Evolutionary conservation across 2,113 vertebrate species (phyloP).

Genomic region (Tenebrosternarchus preto): DNA sequence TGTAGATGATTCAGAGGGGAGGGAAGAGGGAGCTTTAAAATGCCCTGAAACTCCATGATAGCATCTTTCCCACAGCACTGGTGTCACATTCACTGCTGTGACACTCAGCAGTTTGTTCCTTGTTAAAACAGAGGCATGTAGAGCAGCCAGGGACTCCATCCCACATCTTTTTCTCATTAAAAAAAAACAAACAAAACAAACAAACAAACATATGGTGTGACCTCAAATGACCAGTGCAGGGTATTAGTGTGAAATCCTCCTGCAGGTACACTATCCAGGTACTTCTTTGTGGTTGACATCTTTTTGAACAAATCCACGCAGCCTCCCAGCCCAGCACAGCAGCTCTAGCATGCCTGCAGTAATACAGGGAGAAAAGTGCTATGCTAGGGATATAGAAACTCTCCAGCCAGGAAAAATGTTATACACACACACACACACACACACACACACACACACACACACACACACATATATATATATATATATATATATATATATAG

Average conservation of each 20-base stretch:
- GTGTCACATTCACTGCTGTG: background rate
- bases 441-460: background rate
- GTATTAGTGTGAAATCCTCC: constrained; percentile 19
- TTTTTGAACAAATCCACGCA: background rate
- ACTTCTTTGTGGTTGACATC: background rate
- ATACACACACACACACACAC: background rate
- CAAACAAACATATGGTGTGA: constrained; percentile 1
- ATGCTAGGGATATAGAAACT: too few species aligned
- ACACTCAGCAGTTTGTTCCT: background rate
- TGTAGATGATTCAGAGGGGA: constrained; percentile 18
- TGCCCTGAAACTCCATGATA: constrained; percentile 12
- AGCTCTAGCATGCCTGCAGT: too few species aligned
- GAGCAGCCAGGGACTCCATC: constrained; percentile 5
- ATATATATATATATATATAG: too few species aligned
- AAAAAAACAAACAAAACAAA: background rate
- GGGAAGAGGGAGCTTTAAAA: background rate
- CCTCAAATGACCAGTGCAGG: constrained; percentile 26
- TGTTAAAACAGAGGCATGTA: constrained; percentile 28
- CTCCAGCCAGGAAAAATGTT: background rate
- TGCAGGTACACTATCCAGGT: background rate
- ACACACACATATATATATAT: too few species aligned
- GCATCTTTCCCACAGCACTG: background rate
- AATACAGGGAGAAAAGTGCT: too few species aligned
- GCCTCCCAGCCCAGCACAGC: background rate
- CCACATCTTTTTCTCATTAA: constrained; percentile 32